Conservation (phyloP, 2,113 vertebrate genomes). For the Podarcis raffonei region DNA sequence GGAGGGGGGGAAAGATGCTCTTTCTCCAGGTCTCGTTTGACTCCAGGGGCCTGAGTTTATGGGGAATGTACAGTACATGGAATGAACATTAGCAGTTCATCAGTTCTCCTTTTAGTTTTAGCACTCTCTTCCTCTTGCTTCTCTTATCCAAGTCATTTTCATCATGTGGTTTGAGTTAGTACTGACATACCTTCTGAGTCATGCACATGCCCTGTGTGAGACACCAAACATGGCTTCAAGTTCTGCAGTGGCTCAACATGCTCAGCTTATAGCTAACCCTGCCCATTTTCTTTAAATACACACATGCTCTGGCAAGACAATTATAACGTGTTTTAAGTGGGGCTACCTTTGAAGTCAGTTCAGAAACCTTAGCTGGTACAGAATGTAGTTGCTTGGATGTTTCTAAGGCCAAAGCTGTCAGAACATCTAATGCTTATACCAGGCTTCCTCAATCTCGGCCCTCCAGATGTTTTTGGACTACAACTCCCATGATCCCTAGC, state of each 20-base stretch:
- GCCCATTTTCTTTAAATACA: neutral
- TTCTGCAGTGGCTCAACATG: neutral
- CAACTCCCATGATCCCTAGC: too few species aligned
- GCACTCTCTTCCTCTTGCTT: neutral
- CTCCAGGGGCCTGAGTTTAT: neutral
- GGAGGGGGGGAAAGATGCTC: conserved; percentile 43
- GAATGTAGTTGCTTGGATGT: too few species aligned
- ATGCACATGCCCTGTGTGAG: neutral
- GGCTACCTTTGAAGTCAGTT: too few species aligned
- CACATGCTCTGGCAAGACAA: too few species aligned
- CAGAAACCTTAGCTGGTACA: too few species aligned
- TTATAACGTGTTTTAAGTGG: too few species aligned
- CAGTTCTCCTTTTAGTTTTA: neutral
- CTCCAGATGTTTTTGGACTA: too few species aligned
- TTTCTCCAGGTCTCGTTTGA: conserved; percentile 48
- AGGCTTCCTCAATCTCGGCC: too few species aligned
- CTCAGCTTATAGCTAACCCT: neutral
- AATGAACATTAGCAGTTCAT: neutral
- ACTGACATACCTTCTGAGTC: neutral
- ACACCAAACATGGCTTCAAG: neutral
- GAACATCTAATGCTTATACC: too few species aligned
- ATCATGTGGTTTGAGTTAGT: neutral
- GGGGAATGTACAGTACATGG: neutral
- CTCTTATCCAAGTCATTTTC: neutral
- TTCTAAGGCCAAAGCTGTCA: too few species aligned